A percentile compares a stretch with the other conserved stretches of the same genome.
Evolutionary conservation across 2,888 invertebrate species (phyloP).

Genomic region (Camponotus fellah): DNA sequence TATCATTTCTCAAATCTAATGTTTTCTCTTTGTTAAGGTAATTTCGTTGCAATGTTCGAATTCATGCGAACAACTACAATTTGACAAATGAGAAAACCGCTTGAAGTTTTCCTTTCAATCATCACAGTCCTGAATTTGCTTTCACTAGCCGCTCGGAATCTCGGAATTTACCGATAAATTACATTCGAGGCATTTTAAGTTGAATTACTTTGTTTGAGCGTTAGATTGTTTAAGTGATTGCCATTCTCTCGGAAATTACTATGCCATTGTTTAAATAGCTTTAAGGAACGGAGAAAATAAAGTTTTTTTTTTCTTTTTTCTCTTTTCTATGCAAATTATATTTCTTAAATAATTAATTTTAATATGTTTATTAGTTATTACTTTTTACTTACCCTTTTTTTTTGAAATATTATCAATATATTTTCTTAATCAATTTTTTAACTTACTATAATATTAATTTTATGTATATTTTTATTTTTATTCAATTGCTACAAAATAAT

Average conservation of each 20-base stretch:
- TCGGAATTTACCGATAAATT: constrained; percentile 52
- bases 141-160: constrained; percentile 22
- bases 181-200: constrained; percentile 32
- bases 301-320: neutral
- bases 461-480: neutral
- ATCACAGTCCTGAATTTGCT: constrained; percentile 24
- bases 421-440: neutral
- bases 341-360: constrained; percentile 12
- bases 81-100: constrained; percentile 36
- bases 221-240: constrained; percentile 42
- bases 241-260: constrained; percentile 19
- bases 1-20: neutral
- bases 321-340: neutral
- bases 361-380: neutral
- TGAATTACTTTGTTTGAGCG: constrained; percentile 40
- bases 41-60: constrained; percentile 15
- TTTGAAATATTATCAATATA: neutral
- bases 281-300: neutral
- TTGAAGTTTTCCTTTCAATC: constrained; percentile 44
- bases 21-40: neutral
- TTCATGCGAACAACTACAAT: neutral
- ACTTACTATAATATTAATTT: neutral
- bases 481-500: neutral
- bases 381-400: neutral
- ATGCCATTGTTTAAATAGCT: constrained; percentile 24